Evolutionary conservation across 2,797 vertebrate species (phyloP), one percentile per base, ranked within the genome.

Genomic region (Chelonia mydas): DNA sequence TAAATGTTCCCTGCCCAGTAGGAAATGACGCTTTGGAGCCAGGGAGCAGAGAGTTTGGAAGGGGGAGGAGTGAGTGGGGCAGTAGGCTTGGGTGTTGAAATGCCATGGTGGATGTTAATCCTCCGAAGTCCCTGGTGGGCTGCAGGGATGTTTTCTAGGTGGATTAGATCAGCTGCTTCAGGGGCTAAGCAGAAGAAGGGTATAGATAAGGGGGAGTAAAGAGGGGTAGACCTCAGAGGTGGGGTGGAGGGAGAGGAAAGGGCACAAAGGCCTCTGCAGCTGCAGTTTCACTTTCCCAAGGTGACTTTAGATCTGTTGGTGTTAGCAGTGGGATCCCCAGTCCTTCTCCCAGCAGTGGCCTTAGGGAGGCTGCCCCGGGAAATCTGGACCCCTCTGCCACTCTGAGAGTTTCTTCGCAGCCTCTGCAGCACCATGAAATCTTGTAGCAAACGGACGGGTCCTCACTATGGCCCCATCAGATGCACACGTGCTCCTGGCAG

Each of bases 311-410:
- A 25, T 10, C 21, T 37, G 72, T 23, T 37, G n/a, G 17, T 41
- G n/a, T 41, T 0, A 6, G n/a, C 0, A 3, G 37, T 23, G 65
- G 65, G 65, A 41, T 37, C 41, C 11, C 65, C 11, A 37, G 9
- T 72, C 17, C 10, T 8, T 2, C n/a, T 21, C 65, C n/a, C 5
- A 5, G 65, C 65, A 72, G 11, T 37, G 65, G n/a, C 65, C 19
- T 68, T 19, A 37, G n/a, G 10, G n/a, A 41, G 37, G n/a, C 65
- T 72, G 65, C n/a, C 10, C 19, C 72, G 65, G 65, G n/a, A 72
- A 72, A 37, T 19, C 19, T 23, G 19, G 65, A 72, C 19, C 65
- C 17, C 33, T 65, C 33, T 61, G 59, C 28, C 31, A 17, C 15
- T 7, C 12, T 0, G 57, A 61, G 31, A n/a, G 61, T 33, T 17